Evolutionary conservation across 1,140 invertebrate genomes (phyloP), one percentile per base, ranked within the genome.

Genomic region (Colletes gigas): DNA sequence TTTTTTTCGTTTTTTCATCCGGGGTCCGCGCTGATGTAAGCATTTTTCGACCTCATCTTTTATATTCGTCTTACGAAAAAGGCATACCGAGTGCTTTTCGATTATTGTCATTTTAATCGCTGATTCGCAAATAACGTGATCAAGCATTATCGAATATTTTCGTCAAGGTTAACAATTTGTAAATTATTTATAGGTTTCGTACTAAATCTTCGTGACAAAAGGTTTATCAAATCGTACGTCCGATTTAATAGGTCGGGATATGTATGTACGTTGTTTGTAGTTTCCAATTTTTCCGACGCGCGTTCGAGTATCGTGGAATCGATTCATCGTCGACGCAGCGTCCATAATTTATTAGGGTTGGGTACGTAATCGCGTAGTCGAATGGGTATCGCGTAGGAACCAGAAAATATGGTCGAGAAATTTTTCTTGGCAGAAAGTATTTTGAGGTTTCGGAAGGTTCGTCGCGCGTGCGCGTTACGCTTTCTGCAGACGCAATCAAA

Each of bases 341-440:
- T 76, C 5, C 3, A 66, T 55, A 67, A 76, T 76, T 76, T 67
- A 76, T 74, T 19, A 39, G 50, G 21, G 9, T 30, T 39, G 21
- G 50, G 59, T 19, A n/a, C 59, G 60, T 63, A 74, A 52, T 74
- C 71, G 15, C 21, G 21, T 41, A 39, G 63, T 9, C 12, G 39
- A 39, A 65, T 47, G 60, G 21, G 60, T 19, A 54, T 47, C 12
- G 15, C 4, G 21, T 59, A 14, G 2, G 4, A 30, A 39, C 50
- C 60, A 17, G 59, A 55, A 73, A 55, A 72, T 72, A 72, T 54
- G 39, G 59, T 52, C 8, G 21, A 52, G 21, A 67, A 50, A 78
- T 72, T 78, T 78, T 78, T 78, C 69, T 78, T 78, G 77, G 77
- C 69, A 78, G 69, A 72, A 63, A 65, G 50, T 55, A 55, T 72